Base-by-base conservation (phyloP, 1,140 invertebrate genomes). In the Musca vetustissima region DNA sequence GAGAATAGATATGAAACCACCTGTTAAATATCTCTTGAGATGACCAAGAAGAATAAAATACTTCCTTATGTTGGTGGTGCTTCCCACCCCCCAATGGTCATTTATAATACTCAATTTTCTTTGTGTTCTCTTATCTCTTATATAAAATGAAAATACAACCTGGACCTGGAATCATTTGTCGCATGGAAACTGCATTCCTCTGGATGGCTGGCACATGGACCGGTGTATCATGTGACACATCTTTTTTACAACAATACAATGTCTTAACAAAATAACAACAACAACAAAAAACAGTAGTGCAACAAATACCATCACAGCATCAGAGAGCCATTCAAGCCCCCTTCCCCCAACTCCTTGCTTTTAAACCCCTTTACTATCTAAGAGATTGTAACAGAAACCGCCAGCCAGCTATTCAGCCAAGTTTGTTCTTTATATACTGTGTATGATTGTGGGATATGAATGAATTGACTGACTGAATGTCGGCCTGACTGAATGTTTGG, bases 21-120 rank as follows among this genome's bases (percentile, higher is more conserved):
- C 57, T 61, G 57, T 61, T 61, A 32, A 61, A 28, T 61, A 43
- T 43, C 36, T 43, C 36, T 43, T 6, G 36, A 13, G 36, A 43
- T 13, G 11, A 8, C 3, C 8, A 28, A 28, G 8, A 28, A 28
- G 28, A 28, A 28, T 3, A 28, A 4, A 28, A 6, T 36, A 21
- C 28, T 61, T 61, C 32, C 57, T 36, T 21, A 61, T 36, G 22
- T 28, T 59, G 15, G 36, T 14, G 15, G 14, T n/a, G n/a, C n/a
- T n/a, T n/a, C n/a, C n/a, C n/a, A n/a, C n/a, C n/a, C n/a, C n/a
- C n/a, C n/a, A n/a, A n/a, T 43, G 28, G 57, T 61, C 57, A 61
- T 61, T 61, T 61, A 61, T 61, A 61, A 36, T 61, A n/a, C 36
- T 61, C 57, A 61, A 61, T 61, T 61, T 61, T 32, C 11, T 7